Percentiles rank a stretch among this genome's conserved stretches.
phyloP scores from a whole-genome alignment of 2,113 vertebrate genomes.

The Garra rufa region DNA sequence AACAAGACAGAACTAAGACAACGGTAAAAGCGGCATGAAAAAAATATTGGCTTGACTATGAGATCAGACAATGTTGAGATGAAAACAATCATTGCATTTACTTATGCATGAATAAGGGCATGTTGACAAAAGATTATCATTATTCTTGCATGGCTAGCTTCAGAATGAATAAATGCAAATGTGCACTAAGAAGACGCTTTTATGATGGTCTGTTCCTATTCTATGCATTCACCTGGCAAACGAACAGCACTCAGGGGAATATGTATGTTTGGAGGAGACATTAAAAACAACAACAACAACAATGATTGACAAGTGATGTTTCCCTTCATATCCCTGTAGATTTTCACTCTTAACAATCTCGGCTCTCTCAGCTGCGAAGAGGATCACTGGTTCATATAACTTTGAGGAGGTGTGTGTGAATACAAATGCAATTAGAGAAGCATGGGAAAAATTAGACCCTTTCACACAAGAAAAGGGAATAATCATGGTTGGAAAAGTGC shows the following conservation, averaged over 20 bases:
- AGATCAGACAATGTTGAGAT: background rate
- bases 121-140: slow-evolving; percentile 44
- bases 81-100: slow-evolving; percentile 31
- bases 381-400: slow-evolving; percentile 46
- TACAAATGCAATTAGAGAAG: background rate
- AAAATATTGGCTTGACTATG: slow-evolving; percentile 30
- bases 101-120: slow-evolving; percentile 25
- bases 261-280: slow-evolving; percentile 35
- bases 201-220: slow-evolving; percentile 53
- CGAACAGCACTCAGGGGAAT: slow-evolving; percentile 49
- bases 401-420: slow-evolving; percentile 2
- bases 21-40: background rate
- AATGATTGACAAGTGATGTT: slow-evolving; percentile 54
- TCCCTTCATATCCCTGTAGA: slow-evolving; percentile 26
- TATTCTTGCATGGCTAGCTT: slow-evolving; percentile 3
- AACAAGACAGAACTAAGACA: background rate
- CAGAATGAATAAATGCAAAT: slow-evolving; percentile 51
- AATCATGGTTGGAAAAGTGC: background rate
- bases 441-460: background rate
- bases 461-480: background rate
- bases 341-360: slow-evolving; percentile 47
- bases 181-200: slow-evolving; percentile 40
- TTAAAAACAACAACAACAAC: slow-evolving; percentile 52
- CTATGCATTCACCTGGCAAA: slow-evolving; percentile 55
- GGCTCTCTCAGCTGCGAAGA: slow-evolving; percentile 41